Base-by-base conservation (phyloP, 1,140 invertebrate species). In the Drosophila orena region DNA sequence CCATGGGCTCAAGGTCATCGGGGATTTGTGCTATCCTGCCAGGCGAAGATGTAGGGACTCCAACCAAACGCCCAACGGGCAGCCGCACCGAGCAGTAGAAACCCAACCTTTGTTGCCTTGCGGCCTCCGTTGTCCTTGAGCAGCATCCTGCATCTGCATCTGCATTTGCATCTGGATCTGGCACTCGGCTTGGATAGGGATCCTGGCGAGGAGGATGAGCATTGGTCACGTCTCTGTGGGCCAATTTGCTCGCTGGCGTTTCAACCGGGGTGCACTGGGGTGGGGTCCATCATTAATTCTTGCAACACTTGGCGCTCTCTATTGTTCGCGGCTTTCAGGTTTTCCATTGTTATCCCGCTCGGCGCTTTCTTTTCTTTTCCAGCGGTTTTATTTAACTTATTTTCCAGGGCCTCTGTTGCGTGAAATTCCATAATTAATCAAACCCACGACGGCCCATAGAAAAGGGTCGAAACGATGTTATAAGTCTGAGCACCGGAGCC, bases 371-470 rank as follows among this genome's bases (percentile, higher is more conserved):
- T 85, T 80, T 80, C 47, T 88, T 68, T 80, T 54, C 53, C 52
- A 50, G 55, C 54, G 60, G 60, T 27, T 77, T 76, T 60, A 40
- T 15, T 54, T 55, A 47, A 56, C 47, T 43, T 65, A 53, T 77
- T 53, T 78, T 73, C 72, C 50, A 44, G 62, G 37, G 50, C 59
- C 73, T 86, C 59, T 83, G 74, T 91, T 89, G 89, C 89, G 84
- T 91, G 89, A 91, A 91, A 89, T 91, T 81, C 52, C 11, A 72
- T 40, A 91, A 91, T 91, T 91, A 91, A 91, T 91, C 89, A 91
- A 91, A 85, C 76, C 73, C 78, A 70, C 56, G 50, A 57, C 35
- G 49, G 58, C 52, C 64, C 57, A 27, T 34, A 40, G 57, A 56
- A 53, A 46, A 56, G 56, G 27, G 40, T 43, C 46, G 34, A 54